These are phyloP conservation scores for Graphium colonna DNA, from an alignment of 2,888 invertebrate species.

Conservation along the genomic window DNA sequence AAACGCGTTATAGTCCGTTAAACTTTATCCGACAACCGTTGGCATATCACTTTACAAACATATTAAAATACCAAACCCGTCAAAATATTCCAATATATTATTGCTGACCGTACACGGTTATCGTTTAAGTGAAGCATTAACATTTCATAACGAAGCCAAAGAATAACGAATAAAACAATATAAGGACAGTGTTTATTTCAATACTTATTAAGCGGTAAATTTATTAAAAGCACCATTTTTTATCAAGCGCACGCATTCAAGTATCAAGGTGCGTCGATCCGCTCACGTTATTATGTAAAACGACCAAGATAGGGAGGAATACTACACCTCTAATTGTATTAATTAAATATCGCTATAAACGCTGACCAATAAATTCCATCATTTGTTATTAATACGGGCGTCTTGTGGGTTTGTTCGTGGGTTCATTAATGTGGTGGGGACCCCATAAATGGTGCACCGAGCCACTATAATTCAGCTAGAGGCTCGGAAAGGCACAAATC, in stretches of 20 bases:
- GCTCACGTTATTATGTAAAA: slow-evolving; percentile 11
- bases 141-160: not conserved
- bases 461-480: slow-evolving; percentile 26
- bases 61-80: too few relatives aligned
- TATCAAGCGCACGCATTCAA: not conserved
- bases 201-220: slow-evolving; percentile 2
- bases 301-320: not conserved
- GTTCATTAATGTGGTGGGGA: slow-evolving; percentile 24
- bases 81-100: too few relatives aligned
- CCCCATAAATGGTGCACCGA: slow-evolving; percentile 26
- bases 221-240: not conserved
- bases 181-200: not conserved
- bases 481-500: slow-evolving; percentile 33
- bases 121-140: not conserved
- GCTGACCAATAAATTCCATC: slow-evolving; percentile 24
- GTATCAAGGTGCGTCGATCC: slow-evolving; percentile 4
- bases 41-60: too few relatives aligned
- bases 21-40: too few relatives aligned
- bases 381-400: slow-evolving; percentile 24
- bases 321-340: slow-evolving; percentile 25
- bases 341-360: slow-evolving; percentile 23
- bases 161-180: not conserved
- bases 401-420: slow-evolving; percentile 15
- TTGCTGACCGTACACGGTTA: too few relatives aligned
- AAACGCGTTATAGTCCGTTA: too few relatives aligned